These are phyloP conservation scores for Notothenia coriiceps DNA, from an alignment of 2,113 vertebrate species.

Conservation along the genomic window DNA sequence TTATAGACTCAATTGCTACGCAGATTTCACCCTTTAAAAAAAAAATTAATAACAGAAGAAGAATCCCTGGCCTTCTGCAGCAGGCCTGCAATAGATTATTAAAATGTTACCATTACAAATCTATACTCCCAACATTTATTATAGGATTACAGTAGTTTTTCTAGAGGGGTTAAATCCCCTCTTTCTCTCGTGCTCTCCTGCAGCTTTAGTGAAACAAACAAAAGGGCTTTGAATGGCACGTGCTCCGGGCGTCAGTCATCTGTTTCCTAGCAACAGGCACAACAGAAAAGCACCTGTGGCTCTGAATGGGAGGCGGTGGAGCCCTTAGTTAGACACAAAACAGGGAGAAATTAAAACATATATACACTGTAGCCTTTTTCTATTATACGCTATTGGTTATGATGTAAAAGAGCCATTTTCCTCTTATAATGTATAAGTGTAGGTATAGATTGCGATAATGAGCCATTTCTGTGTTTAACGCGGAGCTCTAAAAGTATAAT, in stretches of 20 bases:
- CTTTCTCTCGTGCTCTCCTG: constrained; percentile 37
- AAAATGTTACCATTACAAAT: constrained; percentile 14
- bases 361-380: neutral
- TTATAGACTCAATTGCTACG: neutral
- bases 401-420: neutral
- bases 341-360: neutral
- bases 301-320: constrained; percentile 63
- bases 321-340: constrained; percentile 23
- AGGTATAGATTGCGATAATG: neutral
- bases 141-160: constrained; percentile 16
- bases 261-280: constrained; percentile 86
- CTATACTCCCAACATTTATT: constrained; percentile 19
- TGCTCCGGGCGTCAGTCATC: constrained; percentile 83
- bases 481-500: neutral
- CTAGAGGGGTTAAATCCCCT: constrained; percentile 32
- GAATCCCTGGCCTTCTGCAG: neutral
- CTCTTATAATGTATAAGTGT: neutral
- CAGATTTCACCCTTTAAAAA: neutral
- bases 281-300: constrained; percentile 87
- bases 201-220: constrained; percentile 75
- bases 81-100: constrained; percentile 33
- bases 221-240: constrained; percentile 82
- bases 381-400: neutral
- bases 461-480: neutral
- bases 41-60: neutral